A percentile compares a stretch with the other conserved stretches of the same genome.
Conservation (phyloP, 2,797 vertebrate genomes). For the Acipenser transmontanus region DNA sequence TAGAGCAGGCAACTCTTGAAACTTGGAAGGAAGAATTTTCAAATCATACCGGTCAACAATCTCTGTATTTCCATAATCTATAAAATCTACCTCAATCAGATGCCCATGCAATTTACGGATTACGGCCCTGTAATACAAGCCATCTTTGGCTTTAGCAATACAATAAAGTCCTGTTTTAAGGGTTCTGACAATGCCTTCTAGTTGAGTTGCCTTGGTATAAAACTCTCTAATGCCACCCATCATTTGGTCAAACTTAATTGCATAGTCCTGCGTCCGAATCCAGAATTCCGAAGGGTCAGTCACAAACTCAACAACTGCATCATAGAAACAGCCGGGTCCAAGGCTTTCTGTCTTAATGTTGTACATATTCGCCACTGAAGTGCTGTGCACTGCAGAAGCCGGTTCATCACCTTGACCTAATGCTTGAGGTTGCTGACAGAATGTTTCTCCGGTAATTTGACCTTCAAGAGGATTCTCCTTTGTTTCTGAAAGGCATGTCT, state of each 20-base stretch:
- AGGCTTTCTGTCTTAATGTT: conserved; percentile 37
- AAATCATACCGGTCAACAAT: conserved; percentile 53
- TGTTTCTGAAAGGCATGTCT: conserved; percentile 36
- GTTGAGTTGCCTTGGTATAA: conserved; percentile 52
- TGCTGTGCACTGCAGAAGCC: conserved; percentile 11
- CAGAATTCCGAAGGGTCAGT: conserved; percentile 77
- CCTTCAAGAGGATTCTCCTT: conserved; percentile 34
- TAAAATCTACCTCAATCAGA: conserved; percentile 57
- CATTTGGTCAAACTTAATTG: conserved; percentile 57
- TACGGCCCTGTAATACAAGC: conserved; percentile 67
- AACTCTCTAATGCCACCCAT: conserved; percentile 58
- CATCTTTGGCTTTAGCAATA: conserved; percentile 68
- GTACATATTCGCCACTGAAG: conserved; percentile 15
- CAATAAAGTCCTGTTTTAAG: conserved; percentile 67
- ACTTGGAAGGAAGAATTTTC: conserved; percentile 60
- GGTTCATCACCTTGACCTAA: conserved; percentile 14
- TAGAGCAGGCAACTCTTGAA: conserved; percentile 62
- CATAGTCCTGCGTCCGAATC: conserved; percentile 65
- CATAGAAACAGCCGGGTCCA: conserved; percentile 43
- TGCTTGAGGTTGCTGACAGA: conserved; percentile 14
- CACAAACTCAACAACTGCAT: conserved; percentile 61
- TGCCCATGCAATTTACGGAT: conserved; percentile 52
- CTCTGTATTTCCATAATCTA: conserved; percentile 74
- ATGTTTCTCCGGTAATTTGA: conserved; percentile 22
- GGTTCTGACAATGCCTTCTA: conserved; percentile 42